These are phyloP conservation scores for Paracentrotus lividus DNA, from an alignment of 53 echinoderm and acorn worm genomes.

Conservation along the genomic window DNA sequence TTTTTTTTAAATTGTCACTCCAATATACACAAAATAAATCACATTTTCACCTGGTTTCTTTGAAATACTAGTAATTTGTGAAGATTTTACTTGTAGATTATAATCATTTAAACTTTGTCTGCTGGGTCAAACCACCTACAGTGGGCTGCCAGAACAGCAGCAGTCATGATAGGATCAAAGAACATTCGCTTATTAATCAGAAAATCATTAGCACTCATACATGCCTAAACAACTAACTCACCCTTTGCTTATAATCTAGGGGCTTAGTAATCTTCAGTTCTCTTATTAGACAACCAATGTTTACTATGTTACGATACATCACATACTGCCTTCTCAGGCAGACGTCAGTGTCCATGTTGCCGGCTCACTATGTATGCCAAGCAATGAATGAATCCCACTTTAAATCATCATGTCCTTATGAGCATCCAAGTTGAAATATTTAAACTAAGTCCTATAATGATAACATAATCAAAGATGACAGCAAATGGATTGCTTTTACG, in stretches of 20 bases:
- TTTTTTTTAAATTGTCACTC: no score
- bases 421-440: background rate
- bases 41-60: no score
- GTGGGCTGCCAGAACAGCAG: no score
- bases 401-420: background rate
- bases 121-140: no score
- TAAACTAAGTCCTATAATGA: background rate
- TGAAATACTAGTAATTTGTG: no score
- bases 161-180: no score
- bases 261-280: slow-evolving; percentile 60
- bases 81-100: no score
- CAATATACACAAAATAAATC: no score
- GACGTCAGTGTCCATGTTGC: slow-evolving; percentile 15
- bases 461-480: background rate
- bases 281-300: slow-evolving; percentile 67
- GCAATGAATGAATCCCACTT: background rate
- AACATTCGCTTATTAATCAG: no score
- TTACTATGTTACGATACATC: slow-evolving; percentile 58
- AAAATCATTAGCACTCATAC: no score
- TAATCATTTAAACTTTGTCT: no score
- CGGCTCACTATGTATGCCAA: slow-evolving; percentile 2
- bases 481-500: background rate
- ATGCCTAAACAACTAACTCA: no score
- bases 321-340: slow-evolving; percentile 40
- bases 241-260: slow-evolving; percentile 32